Percentiles rank a stretch among this genome's conserved stretches.
phyloP scores from a whole-genome alignment of 2,888 invertebrate genomes.

The Calameuta idolon region DNA sequence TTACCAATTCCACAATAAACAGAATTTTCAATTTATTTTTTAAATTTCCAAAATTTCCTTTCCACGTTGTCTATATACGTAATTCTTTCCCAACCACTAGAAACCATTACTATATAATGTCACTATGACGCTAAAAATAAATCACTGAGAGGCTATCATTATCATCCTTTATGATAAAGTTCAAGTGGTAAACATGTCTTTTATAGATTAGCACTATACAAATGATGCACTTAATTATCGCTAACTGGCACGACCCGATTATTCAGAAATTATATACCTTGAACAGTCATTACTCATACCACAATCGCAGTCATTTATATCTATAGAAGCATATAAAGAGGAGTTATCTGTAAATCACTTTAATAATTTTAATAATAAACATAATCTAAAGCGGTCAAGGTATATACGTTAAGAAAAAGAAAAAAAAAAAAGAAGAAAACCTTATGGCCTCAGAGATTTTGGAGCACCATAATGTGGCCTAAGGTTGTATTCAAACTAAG shows the following conservation, averaged over 20 bases:
- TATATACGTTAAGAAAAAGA: neutral
- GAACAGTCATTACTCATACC: neutral
- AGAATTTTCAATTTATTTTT: neutral
- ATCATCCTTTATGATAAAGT: slow-evolving; percentile 46
- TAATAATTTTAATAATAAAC: neutral
- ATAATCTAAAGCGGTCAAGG: neutral
- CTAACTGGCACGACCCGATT: slow-evolving; percentile 6
- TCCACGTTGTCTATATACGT: neutral
- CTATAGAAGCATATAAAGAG: neutral
- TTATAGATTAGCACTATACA: slow-evolving; percentile 44
- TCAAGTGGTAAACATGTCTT: slow-evolving; percentile 27
- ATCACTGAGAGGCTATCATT: slow-evolving; percentile 35
- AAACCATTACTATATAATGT: slow-evolving; percentile 18
- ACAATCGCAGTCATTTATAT: neutral
- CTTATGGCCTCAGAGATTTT: neutral
- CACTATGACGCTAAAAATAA: slow-evolving; percentile 38
- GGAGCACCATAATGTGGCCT: neutral
- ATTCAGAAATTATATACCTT: neutral
- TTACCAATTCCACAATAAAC: slow-evolving; percentile 44
- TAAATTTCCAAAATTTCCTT: neutral
- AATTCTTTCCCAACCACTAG: neutral
- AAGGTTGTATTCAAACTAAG: neutral
- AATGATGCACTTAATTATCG: slow-evolving; percentile 49
- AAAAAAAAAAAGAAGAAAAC: no score
- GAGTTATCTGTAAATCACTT: neutral